Percentiles rank a stretch among this genome's conserved stretches.
phyloP scores from a whole-genome alignment of 2,888 invertebrate genomes.

The Tetragonisca angustula region DNA sequence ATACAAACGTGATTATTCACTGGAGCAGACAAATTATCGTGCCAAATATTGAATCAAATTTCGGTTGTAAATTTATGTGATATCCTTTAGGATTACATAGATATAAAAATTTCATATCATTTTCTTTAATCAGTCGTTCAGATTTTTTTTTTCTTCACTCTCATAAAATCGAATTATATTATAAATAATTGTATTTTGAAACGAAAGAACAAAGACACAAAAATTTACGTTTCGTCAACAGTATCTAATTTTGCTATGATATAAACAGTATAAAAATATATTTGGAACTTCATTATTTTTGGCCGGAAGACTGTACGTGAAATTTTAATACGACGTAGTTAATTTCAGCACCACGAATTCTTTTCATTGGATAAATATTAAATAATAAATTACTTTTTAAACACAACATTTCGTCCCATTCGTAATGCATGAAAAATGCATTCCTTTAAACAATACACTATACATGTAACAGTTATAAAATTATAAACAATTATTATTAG shows the following conservation, averaged over 20 bases:
- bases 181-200: neutral
- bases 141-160: neutral
- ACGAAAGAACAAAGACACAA: rapidly evolving
- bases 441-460: neutral
- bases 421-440: neutral
- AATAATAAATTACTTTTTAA: neutral
- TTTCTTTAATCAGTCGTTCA: neutral
- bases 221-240: neutral
- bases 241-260: neutral
- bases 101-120: neutral
- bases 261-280: neutral
- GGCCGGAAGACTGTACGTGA: too few relatives aligned
- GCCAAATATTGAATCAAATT: conserved; percentile 1
- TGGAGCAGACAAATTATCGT: neutral
- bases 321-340: neutral
- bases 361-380: neutral
- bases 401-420: neutral
- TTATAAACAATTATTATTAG: neutral
- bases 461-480: neutral
- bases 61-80: neutral
- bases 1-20: neutral
- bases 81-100: neutral
- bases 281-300: neutral
- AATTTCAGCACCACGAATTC: neutral
- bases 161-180: neutral